phyloP scores from a whole-genome alignment of 2,888 invertebrate genomes.

The Agrypnus murinus region DNA sequence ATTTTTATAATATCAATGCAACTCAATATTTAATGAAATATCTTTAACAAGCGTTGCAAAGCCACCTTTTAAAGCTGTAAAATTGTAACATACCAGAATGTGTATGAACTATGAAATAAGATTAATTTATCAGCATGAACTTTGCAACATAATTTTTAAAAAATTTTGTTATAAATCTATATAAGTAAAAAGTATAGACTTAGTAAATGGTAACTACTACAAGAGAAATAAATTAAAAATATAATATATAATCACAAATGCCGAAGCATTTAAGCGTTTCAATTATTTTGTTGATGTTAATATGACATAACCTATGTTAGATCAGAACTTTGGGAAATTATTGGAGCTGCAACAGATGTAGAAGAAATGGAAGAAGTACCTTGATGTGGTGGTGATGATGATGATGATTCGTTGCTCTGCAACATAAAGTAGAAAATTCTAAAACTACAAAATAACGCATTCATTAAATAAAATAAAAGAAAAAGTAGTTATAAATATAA shows the following conservation, averaged over 20 bases:
- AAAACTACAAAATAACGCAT: too few relatives aligned
- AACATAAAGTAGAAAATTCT: constrained; percentile 11
- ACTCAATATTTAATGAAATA: background rate
- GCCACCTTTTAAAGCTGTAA: background rate
- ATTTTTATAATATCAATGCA: too few relatives aligned
- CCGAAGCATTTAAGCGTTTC: constrained; percentile 35
- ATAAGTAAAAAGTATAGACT: constrained; percentile 37
- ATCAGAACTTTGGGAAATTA: constrained; percentile 38
- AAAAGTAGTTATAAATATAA: too few relatives aligned
- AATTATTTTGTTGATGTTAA: constrained; percentile 10
- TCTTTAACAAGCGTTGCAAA: constrained; percentile 6
- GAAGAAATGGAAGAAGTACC: constrained; percentile 45
- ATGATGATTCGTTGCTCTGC: constrained; percentile 56
- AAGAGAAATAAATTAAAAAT: constrained; percentile 28
- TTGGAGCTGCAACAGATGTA: background rate
- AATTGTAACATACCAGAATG: constrained; percentile 2
- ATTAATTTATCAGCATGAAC: constrained; percentile 7
- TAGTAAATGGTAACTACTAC: constrained; percentile 44
- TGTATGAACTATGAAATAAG: background rate
- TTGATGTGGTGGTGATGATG: constrained; percentile 49
- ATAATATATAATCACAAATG: constrained; percentile 35
- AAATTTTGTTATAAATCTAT: constrained; percentile 19
- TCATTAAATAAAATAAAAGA: too few relatives aligned
- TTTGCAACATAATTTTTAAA: background rate
- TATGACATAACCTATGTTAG: constrained; percentile 26